Evolutionary conservation across 2,888 invertebrate genomes (phyloP).

Genomic region (Drosophila borborema): DNA sequence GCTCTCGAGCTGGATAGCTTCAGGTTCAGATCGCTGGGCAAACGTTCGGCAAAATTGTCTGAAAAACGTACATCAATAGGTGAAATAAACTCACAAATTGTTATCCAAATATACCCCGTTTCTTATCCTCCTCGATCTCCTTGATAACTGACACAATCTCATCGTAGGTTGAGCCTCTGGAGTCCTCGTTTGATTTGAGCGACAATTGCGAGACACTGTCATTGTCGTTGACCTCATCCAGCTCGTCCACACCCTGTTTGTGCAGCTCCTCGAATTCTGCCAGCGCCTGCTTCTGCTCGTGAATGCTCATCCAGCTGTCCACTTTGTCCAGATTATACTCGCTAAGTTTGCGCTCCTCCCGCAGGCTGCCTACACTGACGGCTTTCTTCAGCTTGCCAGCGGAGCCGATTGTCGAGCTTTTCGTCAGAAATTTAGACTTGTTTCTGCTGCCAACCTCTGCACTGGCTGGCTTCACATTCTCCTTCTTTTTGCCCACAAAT

Average conservation of each 20-base stretch:
- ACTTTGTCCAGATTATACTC: constrained; percentile 85
- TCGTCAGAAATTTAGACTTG: constrained; percentile 43
- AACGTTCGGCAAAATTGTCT: constrained; percentile 82
- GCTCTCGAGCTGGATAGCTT: constrained; percentile 70
- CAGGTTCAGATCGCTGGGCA: constrained; percentile 75
- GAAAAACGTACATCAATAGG: not conserved
- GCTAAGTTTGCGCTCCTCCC: constrained; percentile 83
- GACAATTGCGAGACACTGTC: constrained; percentile 76
- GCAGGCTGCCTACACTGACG: constrained; percentile 71
- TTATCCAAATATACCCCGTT: constrained; percentile 69
- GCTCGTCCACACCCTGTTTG: constrained; percentile 64
- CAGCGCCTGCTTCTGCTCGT: constrained; percentile 67
- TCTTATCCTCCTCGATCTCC: constrained; percentile 85
- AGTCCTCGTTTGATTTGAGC: constrained; percentile 80
- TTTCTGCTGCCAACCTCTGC: constrained; percentile 37
- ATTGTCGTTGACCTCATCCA: constrained; percentile 68
- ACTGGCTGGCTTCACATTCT: constrained; percentile 75
- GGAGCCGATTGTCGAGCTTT: constrained; percentile 12
- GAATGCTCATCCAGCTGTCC: constrained; percentile 85
- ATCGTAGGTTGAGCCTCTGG: constrained; percentile 84
- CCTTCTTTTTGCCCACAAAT: constrained; percentile 80
- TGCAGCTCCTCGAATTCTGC: constrained; percentile 53
- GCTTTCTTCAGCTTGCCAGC: constrained; percentile 71
- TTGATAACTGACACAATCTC: constrained; percentile 85
- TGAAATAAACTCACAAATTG: not conserved